Conservation (phyloP, 2,113 vertebrate species). For the Brienomyrus brachyistius region DNA sequence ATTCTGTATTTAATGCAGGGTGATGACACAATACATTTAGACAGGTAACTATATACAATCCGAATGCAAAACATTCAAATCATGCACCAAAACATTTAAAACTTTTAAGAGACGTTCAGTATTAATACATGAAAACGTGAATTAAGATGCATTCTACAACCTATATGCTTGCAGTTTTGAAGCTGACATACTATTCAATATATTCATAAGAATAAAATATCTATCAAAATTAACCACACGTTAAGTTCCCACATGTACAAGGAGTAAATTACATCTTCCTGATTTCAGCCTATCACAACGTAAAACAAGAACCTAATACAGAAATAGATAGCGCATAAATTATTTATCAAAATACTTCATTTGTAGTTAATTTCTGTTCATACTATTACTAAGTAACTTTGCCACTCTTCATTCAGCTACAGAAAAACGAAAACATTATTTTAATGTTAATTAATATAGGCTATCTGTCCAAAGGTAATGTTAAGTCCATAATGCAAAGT, state of each 20-base stretch:
- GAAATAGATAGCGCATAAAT: neutral
- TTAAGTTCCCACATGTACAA: neutral
- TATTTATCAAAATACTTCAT: neutral
- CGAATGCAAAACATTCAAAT: neutral
- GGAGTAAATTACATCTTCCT: neutral
- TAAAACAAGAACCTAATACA: neutral
- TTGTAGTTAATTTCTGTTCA: neutral
- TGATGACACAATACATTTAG: neutral
- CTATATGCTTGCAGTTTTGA: neutral
- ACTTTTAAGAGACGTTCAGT: neutral
- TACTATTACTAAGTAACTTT: neutral
- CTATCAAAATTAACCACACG: neutral
- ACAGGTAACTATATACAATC: neutral
- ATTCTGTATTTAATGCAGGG: neutral
- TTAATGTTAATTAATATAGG: neutral
- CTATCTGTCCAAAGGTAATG: neutral
- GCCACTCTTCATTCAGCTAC: neutral
- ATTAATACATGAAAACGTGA: neutral
- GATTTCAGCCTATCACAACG: neutral
- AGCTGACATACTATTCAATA: neutral
- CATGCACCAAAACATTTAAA: neutral
- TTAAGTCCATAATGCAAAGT: neutral
- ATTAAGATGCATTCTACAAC: too few relatives aligned
- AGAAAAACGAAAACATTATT: neutral
- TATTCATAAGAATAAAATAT: neutral